These are phyloP conservation scores for Andinoacara biseriatus DNA, from an alignment of 2,113 vertebrate species.

Conservation along the genomic window DNA sequence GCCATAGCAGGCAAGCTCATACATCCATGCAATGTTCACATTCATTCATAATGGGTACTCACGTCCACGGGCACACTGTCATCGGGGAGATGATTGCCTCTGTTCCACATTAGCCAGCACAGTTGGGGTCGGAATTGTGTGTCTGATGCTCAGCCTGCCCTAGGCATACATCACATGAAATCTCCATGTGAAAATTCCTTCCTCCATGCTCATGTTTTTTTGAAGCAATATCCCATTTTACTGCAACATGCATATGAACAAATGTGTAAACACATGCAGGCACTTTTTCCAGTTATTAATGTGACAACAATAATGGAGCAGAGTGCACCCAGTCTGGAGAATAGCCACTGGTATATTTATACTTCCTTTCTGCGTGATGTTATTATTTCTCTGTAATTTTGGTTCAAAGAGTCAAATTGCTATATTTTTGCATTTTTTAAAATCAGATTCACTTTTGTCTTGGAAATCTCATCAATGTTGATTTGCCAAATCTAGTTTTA, in stretches of 20 bases:
- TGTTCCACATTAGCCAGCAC: conserved; percentile 25
- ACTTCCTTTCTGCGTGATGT: background rate
- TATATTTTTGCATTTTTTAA: background rate
- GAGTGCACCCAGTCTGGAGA: background rate
- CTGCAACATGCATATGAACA: background rate
- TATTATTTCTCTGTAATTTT: background rate
- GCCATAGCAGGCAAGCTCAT: background rate
- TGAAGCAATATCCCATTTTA: background rate
- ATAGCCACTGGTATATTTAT: background rate
- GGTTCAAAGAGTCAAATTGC: background rate
- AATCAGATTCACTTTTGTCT: background rate
- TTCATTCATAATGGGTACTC: conserved; percentile 28
- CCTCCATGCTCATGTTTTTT: background rate
- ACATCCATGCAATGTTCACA: background rate
- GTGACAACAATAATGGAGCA: background rate
- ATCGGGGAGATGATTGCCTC: conserved; percentile 15
- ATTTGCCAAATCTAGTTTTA: background rate
- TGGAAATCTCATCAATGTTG: background rate
- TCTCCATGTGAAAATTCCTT: conserved; percentile 25
- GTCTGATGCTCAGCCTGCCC: conserved; percentile 25
- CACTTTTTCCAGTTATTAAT: background rate
- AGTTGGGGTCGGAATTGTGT: conserved; percentile 7
- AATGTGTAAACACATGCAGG: background rate
- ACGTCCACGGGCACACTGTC: conserved; percentile 20
- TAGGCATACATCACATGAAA: conserved; percentile 17